A percentile compares a stretch with the other conserved stretches of the same genome.
These are phyloP conservation scores for Phylloscopus collybita DNA, from an alignment of 2,797 vertebrate genomes.

Conservation along the genomic window DNA sequence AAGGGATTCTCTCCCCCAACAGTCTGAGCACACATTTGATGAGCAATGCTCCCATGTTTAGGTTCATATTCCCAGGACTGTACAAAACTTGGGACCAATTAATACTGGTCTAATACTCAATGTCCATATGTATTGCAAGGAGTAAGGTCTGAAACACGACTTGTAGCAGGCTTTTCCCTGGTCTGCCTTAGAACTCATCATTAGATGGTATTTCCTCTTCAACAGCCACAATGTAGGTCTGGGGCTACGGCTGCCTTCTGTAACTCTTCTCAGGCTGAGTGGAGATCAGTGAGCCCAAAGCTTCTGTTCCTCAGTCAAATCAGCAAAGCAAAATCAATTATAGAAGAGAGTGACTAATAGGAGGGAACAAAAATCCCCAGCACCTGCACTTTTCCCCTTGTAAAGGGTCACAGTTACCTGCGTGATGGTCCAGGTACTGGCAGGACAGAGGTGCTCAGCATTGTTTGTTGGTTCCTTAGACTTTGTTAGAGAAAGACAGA, in stretches of 20 bases:
- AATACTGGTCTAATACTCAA: background rate
- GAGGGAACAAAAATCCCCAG: background rate
- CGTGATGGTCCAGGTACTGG: background rate
- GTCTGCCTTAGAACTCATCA: background rate
- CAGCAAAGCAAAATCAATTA: background rate
- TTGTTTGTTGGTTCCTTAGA: background rate
- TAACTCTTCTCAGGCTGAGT: background rate
- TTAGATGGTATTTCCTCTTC: background rate
- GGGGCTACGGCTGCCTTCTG: background rate
- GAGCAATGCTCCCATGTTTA: background rate
- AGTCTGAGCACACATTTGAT: background rate
- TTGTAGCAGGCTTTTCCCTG: background rate
- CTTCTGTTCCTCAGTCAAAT: background rate
- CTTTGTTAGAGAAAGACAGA: background rate
- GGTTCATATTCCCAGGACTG: background rate
- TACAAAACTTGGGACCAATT: background rate
- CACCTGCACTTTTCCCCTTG: background rate
- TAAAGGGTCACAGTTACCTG: background rate
- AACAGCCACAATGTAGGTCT: background rate
- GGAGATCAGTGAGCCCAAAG: background rate
- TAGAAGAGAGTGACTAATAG: background rate
- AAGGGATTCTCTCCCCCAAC: background rate
- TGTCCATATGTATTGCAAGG: background rate
- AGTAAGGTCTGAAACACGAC: background rate
- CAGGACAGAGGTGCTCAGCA: background rate